These are phyloP conservation scores for Rafetus swinhoei DNA, from an alignment of 2,113 vertebrate species.

Conservation along the genomic window DNA sequence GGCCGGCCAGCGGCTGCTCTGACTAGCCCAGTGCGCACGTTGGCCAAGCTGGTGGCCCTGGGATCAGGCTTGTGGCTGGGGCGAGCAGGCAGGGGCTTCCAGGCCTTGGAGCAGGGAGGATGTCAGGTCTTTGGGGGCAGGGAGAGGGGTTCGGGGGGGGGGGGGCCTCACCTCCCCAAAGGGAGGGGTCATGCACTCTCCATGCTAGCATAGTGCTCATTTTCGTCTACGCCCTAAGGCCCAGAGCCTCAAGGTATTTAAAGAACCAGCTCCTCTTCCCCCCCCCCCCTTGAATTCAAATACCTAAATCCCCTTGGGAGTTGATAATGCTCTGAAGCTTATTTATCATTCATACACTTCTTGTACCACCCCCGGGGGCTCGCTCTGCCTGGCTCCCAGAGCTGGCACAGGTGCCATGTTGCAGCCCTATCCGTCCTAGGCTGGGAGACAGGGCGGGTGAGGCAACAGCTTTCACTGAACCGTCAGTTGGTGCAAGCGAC, in stretches of 20 bases:
- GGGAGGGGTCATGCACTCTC: accelerated
- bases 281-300: not conserved
- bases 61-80: not conserved
- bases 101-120: not conserved
- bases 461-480: not conserved
- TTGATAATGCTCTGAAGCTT: not conserved
- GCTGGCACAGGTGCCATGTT: not conserved
- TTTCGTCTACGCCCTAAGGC: too few species aligned
- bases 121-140: not conserved
- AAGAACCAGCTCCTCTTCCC: not conserved
- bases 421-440: too few species aligned
- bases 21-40: too few species aligned
- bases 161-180: too few species aligned
- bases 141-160: not conserved
- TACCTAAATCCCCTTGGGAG: not conserved
- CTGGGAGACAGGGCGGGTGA: too few species aligned
- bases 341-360: not conserved
- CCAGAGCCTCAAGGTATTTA: not conserved
- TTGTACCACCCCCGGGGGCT: not conserved
- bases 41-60: too few species aligned
- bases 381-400: too few species aligned
- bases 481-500: too few species aligned
- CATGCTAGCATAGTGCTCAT: not conserved
- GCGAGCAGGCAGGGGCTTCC: not conserved
- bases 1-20: too few species aligned